phyloP scores from a whole-genome alignment of 2,113 vertebrate species.

The Siniperca chuatsi region DNA sequence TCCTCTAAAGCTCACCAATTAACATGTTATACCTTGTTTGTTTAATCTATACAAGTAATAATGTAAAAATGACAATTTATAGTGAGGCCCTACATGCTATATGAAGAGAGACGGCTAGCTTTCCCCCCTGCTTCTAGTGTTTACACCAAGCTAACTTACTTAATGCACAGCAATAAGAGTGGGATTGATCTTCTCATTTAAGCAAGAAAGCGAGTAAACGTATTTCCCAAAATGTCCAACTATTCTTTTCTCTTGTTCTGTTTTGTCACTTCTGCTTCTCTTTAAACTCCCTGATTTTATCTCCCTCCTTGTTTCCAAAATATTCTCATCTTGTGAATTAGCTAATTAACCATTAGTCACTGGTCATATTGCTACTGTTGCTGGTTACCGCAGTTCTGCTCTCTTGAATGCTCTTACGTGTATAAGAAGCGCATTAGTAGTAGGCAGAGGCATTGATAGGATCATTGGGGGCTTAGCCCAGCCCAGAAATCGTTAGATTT shows the following conservation, averaged over 20 bases:
- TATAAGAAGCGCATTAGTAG: constrained; percentile 42
- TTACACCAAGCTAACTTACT: no score
- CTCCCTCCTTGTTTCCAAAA: not conserved
- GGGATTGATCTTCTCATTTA: no score
- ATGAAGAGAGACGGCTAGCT: not conserved
- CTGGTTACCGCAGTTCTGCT: constrained; percentile 1
- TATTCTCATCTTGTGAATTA: not conserved
- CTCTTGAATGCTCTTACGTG: constrained; percentile 51
- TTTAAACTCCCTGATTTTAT: not conserved
- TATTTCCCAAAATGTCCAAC: not conserved
- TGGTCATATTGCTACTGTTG: not conserved
- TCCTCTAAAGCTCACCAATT: not conserved
- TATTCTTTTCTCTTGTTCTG: no score
- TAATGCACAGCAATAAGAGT: no score
- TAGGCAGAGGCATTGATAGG: not conserved
- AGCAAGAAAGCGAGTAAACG: not conserved
- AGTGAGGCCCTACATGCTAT: no score
- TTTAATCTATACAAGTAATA: not conserved
- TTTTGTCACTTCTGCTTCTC: not conserved
- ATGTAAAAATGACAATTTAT: not conserved
- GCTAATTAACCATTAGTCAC: not conserved
- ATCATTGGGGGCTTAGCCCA: no score
- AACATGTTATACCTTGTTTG: not conserved
- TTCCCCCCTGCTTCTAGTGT: not conserved
- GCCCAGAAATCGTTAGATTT: no score